Evolutionary conservation across 2,113 vertebrate species (phyloP).

Genomic region (Neogobius melanostomus): DNA sequence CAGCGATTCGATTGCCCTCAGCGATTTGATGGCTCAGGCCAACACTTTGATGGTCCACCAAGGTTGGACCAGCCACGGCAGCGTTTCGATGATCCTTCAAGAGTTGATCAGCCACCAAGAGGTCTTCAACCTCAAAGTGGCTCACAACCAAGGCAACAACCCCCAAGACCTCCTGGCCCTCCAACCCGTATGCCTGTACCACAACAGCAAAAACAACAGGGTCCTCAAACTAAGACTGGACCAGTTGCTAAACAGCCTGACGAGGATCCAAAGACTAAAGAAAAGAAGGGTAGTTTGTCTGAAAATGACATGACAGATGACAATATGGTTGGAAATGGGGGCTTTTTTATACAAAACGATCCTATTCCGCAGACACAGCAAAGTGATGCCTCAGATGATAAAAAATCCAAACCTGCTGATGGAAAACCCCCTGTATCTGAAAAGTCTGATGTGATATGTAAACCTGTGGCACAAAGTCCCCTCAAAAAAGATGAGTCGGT

Average conservation of each 20-base stretch:
- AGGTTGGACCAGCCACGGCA: background rate
- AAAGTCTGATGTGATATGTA: constrained; percentile 15
- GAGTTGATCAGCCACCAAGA: constrained; percentile 16
- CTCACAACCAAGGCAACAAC: constrained; percentile 54
- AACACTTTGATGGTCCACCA: background rate
- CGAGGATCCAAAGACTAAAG: constrained; percentile 36
- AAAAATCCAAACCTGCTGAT: constrained; percentile 31
- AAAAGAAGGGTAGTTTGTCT: constrained; percentile 36
- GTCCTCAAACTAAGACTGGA: constrained; percentile 35
- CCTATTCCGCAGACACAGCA: constrained; percentile 77
- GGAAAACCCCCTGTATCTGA: constrained; percentile 28
- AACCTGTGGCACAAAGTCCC: constrained; percentile 25
- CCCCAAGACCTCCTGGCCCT: constrained; percentile 27
- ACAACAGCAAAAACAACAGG: constrained; percentile 42
- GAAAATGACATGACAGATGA: constrained; percentile 68
- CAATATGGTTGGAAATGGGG: constrained; percentile 54
- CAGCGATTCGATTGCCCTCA: constrained; percentile 51
- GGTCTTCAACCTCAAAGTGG: constrained; percentile 50
- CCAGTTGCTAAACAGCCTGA: constrained; percentile 11
- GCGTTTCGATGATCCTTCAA: background rate
- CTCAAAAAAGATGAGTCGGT: constrained; percentile 36
- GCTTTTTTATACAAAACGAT: constrained; percentile 76
- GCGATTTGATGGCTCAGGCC: background rate
- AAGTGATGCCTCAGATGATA: constrained; percentile 15
- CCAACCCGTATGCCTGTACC: constrained; percentile 35